Evolutionary conservation across 2,113 vertebrate species (phyloP).

Genomic region (Cryptomyrus ogoouensis): DNA sequence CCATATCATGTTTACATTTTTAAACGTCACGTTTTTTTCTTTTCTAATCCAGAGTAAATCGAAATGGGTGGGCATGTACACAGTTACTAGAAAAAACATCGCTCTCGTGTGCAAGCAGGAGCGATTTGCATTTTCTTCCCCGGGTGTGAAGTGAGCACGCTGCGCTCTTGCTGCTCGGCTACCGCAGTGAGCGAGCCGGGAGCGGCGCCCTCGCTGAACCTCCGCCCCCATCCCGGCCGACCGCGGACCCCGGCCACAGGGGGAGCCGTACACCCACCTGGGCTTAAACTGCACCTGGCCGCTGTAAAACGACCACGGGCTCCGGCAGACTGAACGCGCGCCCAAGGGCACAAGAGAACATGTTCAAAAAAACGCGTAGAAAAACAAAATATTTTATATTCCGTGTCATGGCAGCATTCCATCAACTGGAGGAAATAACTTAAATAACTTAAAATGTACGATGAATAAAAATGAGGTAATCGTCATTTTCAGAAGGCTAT

Average conservation of each 20-base stretch:
- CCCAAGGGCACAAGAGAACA: background rate
- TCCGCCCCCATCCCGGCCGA: background rate
- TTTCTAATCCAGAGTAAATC: background rate
- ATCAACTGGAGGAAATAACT: background rate
- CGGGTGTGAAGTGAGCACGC: conserved; percentile 66
- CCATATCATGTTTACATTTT: background rate
- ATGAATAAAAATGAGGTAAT: conserved; percentile 1
- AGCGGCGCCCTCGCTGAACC: conserved; percentile 61
- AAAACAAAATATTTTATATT: background rate
- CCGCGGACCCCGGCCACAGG: background rate
- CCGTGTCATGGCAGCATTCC: background rate
- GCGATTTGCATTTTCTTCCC: conserved; percentile 51
- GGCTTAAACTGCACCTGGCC: background rate
- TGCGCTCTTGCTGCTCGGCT: conserved; percentile 59
- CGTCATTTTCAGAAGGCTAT: conserved; percentile 1
- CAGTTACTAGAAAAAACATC: conserved; percentile 41
- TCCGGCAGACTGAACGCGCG: background rate
- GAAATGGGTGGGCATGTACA: conserved; percentile 37
- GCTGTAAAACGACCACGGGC: background rate
- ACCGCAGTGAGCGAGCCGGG: conserved; percentile 60
- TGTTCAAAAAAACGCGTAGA: background rate
- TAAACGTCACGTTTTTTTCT: background rate
- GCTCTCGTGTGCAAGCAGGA: conserved; percentile 40
- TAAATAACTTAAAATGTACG: background rate
- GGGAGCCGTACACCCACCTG: background rate